A percentile compares a stretch with the other conserved stretches of the same genome.
Evolutionary conservation across 2,888 invertebrate species (phyloP).

Genomic region (Stomorhina lunata): DNA sequence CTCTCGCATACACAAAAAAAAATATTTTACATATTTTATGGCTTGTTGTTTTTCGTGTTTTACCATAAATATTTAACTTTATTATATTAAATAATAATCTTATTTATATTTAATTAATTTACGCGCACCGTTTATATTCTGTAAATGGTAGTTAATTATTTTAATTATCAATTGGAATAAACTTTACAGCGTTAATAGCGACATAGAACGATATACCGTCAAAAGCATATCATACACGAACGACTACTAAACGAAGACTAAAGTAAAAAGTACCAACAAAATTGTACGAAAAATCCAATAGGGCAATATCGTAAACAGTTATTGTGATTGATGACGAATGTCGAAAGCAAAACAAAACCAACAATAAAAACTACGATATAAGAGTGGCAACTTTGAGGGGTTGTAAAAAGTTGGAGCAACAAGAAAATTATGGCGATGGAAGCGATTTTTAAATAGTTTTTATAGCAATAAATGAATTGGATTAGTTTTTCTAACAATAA

Average conservation of each 20-base stretch:
- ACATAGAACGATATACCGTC: conserved; percentile 10
- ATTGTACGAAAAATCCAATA: conserved; percentile 18
- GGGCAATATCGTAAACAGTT: conserved; percentile 3
- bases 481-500: no score
- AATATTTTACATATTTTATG: conserved; percentile 12
- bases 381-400: neutral
- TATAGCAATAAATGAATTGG: no score
- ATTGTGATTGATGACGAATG: conserved; percentile 43
- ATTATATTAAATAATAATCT: neutral
- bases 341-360: conserved; percentile 38
- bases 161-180: conserved; percentile 18
- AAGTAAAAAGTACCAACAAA: conserved; percentile 30
- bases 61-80: neutral
- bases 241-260: conserved; percentile 55
- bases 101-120: neutral
- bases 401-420: conserved; percentile 6
- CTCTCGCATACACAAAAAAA: conserved; percentile 17
- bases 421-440: neutral
- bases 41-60: conserved; percentile 30
- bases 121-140: conserved; percentile 37
- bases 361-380: neutral
- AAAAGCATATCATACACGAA: conserved; percentile 6
- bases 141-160: conserved; percentile 9
- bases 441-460: neutral
- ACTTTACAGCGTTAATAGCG: conserved; percentile 9